Conservation (phyloP, 2,888 invertebrate genomes). For the Coremacera marginata region DNA sequence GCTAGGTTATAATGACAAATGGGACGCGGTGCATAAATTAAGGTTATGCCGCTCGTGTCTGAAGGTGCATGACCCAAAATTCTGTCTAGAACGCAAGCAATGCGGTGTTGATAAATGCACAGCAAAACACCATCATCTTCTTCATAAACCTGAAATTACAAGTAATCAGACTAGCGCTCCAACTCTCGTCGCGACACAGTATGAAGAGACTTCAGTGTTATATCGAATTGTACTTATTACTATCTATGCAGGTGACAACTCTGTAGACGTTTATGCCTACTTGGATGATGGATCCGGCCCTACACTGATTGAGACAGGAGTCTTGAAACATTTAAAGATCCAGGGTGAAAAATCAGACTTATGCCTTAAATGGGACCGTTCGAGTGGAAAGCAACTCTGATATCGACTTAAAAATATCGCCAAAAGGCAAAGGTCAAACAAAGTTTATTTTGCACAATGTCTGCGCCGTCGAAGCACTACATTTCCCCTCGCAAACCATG, state of each 20-base stretch:
- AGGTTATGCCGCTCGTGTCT: neutral
- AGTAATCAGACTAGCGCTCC: neutral
- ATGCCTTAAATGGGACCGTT: constrained; percentile 35
- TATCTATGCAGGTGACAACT: neutral
- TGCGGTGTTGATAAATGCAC: neutral
- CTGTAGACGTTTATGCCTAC: constrained; percentile 38
- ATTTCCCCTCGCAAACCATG: constrained; percentile 2
- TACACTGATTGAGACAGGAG: constrained; percentile 35
- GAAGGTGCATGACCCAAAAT: constrained; percentile 2
- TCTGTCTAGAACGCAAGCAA: constrained; percentile 32
- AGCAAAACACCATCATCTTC: neutral
- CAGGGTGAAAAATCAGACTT: constrained; percentile 36
- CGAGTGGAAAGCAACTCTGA: constrained; percentile 32
- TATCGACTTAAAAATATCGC: neutral
- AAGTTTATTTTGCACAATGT: neutral
- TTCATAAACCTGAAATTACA: neutral
- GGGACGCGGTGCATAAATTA: constrained; percentile 26
- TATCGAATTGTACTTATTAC: constrained; percentile 29
- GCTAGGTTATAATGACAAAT: neutral
- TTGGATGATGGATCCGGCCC: constrained; percentile 38
- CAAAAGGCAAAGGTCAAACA: neutral
- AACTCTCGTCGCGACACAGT: neutral
- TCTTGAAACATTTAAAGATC: constrained; percentile 18
- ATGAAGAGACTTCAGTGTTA: constrained; percentile 10
- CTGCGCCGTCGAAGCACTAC: neutral